phyloP scores from a whole-genome alignment of 2,888 invertebrate species.

The Megamerina dolium region DNA sequence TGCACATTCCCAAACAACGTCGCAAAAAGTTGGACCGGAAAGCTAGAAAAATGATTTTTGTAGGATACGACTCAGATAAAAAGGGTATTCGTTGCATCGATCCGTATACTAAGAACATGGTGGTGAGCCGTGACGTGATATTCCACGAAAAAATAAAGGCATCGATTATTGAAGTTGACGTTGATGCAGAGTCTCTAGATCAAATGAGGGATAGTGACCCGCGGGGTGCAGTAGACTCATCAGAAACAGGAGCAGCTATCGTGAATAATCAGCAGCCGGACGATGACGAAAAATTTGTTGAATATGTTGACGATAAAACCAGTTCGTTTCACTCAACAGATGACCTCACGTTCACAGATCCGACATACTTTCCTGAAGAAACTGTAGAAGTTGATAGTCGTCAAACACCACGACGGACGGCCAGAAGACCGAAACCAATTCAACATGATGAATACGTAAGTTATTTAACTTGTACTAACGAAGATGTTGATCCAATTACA shows the following conservation, averaged over 20 bases:
- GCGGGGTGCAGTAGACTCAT: too few species aligned
- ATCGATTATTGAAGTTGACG: background rate
- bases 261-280: too few species aligned
- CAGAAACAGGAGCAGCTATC: background rate
- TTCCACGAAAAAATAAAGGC: conserved; percentile 9
- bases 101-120: conserved; percentile 5
- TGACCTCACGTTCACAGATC: background rate
- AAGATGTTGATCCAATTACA: conserved; percentile 7
- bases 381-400: background rate
- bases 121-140: conserved; percentile 9
- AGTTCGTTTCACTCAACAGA: background rate
- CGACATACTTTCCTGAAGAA: background rate
- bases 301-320: background rate
- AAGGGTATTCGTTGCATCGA: conserved; percentile 14
- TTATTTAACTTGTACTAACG: conserved; percentile 2
- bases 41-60: conserved; percentile 9
- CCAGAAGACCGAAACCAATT: conserved; percentile 1
- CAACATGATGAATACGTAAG: conserved; percentile 3
- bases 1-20: conserved; percentile 6
- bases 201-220: conserved; percentile 4
- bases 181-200: conserved; percentile 1
- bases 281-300: too few species aligned
- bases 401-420: conserved; percentile 1
- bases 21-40: conserved; percentile 9
- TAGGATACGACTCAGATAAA: conserved; percentile 10